These are phyloP conservation scores for Apodemia hepburni DNA, from an alignment of 2,888 invertebrate species.

Conservation along the genomic window DNA sequence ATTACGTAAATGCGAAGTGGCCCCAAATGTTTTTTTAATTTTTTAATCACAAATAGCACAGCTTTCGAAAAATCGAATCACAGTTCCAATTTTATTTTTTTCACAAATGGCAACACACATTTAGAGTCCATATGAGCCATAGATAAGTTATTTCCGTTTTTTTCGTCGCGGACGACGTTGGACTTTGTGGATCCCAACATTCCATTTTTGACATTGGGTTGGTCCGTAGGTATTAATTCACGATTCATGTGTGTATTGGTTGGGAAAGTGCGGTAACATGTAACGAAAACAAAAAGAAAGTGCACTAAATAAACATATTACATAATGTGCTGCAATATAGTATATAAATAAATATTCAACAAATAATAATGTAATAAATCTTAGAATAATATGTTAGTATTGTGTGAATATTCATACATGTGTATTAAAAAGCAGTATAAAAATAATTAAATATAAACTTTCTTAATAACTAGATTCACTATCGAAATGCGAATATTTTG, in stretches of 20 bases:
- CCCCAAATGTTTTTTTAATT: constrained; percentile 30
- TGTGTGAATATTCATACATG: not conserved
- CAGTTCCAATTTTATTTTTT: constrained; percentile 57
- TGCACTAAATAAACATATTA: constrained; percentile 77
- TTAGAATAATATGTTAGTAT: not conserved
- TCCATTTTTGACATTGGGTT: constrained; percentile 52
- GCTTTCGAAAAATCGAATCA: constrained; percentile 49
- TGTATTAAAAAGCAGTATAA: not conserved
- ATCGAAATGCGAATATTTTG: too few species aligned
- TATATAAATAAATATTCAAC: not conserved
- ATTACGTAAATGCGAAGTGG: constrained; percentile 40
- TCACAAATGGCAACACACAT: constrained; percentile 38
- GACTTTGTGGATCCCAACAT: constrained; percentile 71
- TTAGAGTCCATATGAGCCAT: constrained; percentile 43
- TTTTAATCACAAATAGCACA: constrained; percentile 30
- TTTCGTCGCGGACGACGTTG: constrained; percentile 78
- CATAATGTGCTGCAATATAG: constrained; percentile 25
- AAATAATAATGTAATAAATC: not conserved
- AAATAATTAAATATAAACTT: not conserved
- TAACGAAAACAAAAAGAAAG: constrained; percentile 76
- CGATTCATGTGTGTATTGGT: constrained; percentile 59
- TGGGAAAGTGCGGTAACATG: constrained; percentile 77
- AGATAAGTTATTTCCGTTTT: constrained; percentile 70
- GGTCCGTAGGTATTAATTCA: constrained; percentile 46
- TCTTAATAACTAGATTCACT: too few species aligned